Evolutionary conservation across 2,888 invertebrate species (phyloP), one percentile per base, ranked within the genome.

Genomic region (Chaetogeoica ovagalla): DNA sequence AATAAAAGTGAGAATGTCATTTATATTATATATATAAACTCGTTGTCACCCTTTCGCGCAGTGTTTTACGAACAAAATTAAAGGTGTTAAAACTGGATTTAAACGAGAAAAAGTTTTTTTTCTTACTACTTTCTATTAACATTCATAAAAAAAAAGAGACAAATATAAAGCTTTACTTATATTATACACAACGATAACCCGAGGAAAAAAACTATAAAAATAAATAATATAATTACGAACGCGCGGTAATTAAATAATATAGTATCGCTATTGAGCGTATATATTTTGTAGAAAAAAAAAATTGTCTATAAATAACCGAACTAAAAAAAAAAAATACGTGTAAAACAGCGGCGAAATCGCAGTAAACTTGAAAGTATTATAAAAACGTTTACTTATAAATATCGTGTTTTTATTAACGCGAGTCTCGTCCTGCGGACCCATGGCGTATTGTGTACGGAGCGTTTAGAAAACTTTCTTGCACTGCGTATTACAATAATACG

Each of bases 61-160:
- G 48, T 62, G 68, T 77, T 77, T 70, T 55, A 21, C 62, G 15
- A 39, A 62, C 62, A 15, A 69, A 62, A 69, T 77, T 77, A 37
- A n/a, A n/a, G 69, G 69, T 77, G 69, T 77, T 68, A 60, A 77
- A 76, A 62, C 62, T 59, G 48, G 69, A 77, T 55, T 70, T 37
- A 23, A 70, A 63, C 55, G 48, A 63, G 70, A 37, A 62, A 77
- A 77, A 76, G 48, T 69, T 55, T 77, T 75, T 52, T 19, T 52
- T 23, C 30, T 30, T 30, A 30, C 30, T 30, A 30, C 30, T 59
- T 43, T 76, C 52, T 69, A 66, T 75, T 55, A 57, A 74, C 65
- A 57, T 21, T 55, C 57, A 57, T 74, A 73, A 63, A 73, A 48
- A 72, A 21, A 17, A 73, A n/a, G 39, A 74, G 37, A 65, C 57